Evolutionary conservation across 2,113 vertebrate species (phyloP), one percentile per base, ranked within the genome.

Genomic region (Verasper variegatus): DNA sequence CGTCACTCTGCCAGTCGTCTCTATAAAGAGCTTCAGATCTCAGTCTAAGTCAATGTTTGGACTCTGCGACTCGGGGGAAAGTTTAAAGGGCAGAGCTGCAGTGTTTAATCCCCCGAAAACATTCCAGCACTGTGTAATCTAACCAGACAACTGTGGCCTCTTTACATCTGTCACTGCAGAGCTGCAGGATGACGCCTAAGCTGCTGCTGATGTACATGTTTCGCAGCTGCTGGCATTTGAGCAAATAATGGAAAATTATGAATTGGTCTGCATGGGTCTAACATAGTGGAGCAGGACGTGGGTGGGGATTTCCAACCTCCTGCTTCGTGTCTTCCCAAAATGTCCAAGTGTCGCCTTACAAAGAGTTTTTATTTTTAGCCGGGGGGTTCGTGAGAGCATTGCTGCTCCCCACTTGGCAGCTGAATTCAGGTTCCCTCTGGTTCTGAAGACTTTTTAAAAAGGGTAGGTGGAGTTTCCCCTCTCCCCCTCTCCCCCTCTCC

Each of bases 341-440:
- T 95, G 92, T 94, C 94, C 85, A 70, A 82, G 95, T 94, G 94
- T 98, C 96, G 78, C 94, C 90, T 98, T 98, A 95, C 97, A 79
- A 56, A 80, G 94, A 91, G 86, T 82, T 89, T 70, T 89, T 94
- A 96, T 95, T 95, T 91, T 94, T 95, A 94, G 93, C 73, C n/a
- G 54, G 56, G 82, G 37, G 57, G 52, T 84, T 84, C 21, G 71
- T 83, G 85, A 66, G 52, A 76, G 79, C 71, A 1, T 14, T 60
- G 70, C 71, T 6, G 35, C 76, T 64, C 80, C 76, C 64, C 52
- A 11, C 52, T n/a, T 3, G 23, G 1, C 7, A 20, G 20, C 18
- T n/a, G 66, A 92, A 90, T 80, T 87, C 92, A 94, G 93, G 91
- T 94, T 93, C 93, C 88, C 93, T 75, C 47, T 66, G 61, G 84